Evolutionary conservation across 1,140 invertebrate genomes (phyloP), one percentile per base, ranked within the genome.

Genomic region (Pachypeltis micranthus): DNA sequence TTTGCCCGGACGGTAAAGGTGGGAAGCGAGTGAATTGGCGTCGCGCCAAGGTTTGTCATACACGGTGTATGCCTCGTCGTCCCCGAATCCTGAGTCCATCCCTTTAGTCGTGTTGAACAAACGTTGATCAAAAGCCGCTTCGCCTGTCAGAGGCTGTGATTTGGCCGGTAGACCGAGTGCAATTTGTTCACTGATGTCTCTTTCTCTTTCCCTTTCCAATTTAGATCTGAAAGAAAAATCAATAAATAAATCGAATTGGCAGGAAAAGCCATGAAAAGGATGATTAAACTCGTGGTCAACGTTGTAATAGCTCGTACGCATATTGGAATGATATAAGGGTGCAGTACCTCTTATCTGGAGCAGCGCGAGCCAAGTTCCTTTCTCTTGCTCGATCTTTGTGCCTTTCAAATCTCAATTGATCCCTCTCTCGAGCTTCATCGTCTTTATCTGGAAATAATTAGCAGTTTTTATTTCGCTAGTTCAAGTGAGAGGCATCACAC

Each of bases 121-220:
- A 56, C 97, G 77, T 69, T 96, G 91, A 78, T 99, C 97, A 75
- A 98, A 99, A 73, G 96, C 86, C 0, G 85, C 83, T 73, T 97
- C 94, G 0, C 85, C 86, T 24, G 80, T 79, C 27, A 59, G n/a
- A 10, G 79, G 77, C 27, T 78, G 71, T 2, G 82, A 81, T 70
- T 93, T 93, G 2, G 93, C 91, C 0, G 96, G 96, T 72, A 98
- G 74, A 2, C 96, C 96, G 2, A 99, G 78, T 0, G 96, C 97
- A 70, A 99, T 98, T 78, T 98, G 93, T 74, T 99, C 96, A 65
- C 92, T 96, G 62, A 99, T 96, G 73, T 99, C 97, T 24, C 96
- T 82, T 69, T 99, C 97, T 2, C 93, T 79, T 70, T 98, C 92
- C 28, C 88, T 81, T 69, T 94, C 91, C 59, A 98, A 73, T 70